Evolutionary conservation across 2,113 vertebrate genomes (phyloP), one percentile per base, ranked within the genome.

Genomic region (Ariopsis seemanni): DNA sequence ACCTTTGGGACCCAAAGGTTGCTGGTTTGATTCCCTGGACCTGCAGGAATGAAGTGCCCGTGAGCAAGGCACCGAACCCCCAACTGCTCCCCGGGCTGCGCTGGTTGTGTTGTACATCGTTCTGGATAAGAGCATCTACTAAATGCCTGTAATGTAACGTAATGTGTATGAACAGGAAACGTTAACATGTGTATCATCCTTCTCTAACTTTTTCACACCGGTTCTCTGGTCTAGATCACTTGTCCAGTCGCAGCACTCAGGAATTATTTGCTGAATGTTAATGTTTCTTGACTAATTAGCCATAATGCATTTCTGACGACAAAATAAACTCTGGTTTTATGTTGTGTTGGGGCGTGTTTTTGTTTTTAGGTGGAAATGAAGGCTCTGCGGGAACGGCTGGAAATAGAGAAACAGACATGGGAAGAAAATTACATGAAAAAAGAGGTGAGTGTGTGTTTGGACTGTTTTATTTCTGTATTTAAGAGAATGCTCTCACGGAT

Each of bases 321-420:
- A 77, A 53, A 77, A 52, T 57, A 57, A 77, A 55, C 75, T 14
- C 48, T 17, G 22, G 9, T 52, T 17, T 52, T 14, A 11, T 78
- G 50, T 27, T 55, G 12, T 78, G 74, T 75, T 81, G 48, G 69
- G 82, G 12, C 34, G n/a, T 52, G 34, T 75, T 67, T 81, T 88
- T 82, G 85, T 84, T 2, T 82, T 25, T 84, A 97, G 97, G 85
- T 90, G 85, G 97, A 97, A 92, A 90, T 96, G 88, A 95, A 95
- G 89, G 91, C 94, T 0, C 86, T 98, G 85, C 97, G 94, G 85
- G 97, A 99, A n/a, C 94, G 92, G 9, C 79, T 98, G 88, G 97
- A 97, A 87, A 92, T 96, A 0, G 97, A 99, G 89, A 97, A 96
- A 88, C 96, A 97, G 92, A 93, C 94, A 0, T 99, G 98, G 98